phyloP scores from a whole-genome alignment of 2,888 invertebrate genomes.

The Ophion ellenae region DNA sequence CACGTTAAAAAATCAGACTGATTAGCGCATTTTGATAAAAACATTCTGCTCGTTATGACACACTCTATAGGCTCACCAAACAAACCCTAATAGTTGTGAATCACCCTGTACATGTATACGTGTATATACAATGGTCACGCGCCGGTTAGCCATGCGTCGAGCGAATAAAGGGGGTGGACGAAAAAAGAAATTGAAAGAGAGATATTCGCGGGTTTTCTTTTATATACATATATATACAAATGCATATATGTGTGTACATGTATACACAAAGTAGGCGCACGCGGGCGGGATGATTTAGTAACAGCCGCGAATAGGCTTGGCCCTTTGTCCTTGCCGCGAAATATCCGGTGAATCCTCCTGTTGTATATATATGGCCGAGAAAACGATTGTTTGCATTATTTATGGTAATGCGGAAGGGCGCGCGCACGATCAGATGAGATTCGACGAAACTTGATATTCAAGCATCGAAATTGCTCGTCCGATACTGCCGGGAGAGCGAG shows the following conservation, averaged over 20 bases:
- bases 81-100: too few species aligned
- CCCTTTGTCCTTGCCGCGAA: constrained; percentile 55
- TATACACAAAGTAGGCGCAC: background rate
- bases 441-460: background rate
- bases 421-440: background rate
- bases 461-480: constrained; percentile 46
- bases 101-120: background rate
- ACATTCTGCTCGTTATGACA: too few species aligned
- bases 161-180: constrained; percentile 39
- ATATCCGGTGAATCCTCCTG: constrained; percentile 61
- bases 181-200: constrained; percentile 29
- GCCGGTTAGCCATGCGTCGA: constrained; percentile 46
- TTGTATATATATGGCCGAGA: background rate
- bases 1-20: too few species aligned
- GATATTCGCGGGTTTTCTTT: constrained; percentile 45
- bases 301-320: background rate
- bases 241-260: background rate
- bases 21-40: too few species aligned
- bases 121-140: constrained; percentile 27
- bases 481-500: constrained; percentile 10
- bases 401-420: constrained; percentile 75
- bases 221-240: background rate
- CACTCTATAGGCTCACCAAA: too few species aligned
- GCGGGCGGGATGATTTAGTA: too few species aligned
- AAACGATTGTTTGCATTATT: constrained; percentile 80